phyloP scores from a whole-genome alignment of 64 coral and sea anemone genomes.

The Montipora capricornis region DNA sequence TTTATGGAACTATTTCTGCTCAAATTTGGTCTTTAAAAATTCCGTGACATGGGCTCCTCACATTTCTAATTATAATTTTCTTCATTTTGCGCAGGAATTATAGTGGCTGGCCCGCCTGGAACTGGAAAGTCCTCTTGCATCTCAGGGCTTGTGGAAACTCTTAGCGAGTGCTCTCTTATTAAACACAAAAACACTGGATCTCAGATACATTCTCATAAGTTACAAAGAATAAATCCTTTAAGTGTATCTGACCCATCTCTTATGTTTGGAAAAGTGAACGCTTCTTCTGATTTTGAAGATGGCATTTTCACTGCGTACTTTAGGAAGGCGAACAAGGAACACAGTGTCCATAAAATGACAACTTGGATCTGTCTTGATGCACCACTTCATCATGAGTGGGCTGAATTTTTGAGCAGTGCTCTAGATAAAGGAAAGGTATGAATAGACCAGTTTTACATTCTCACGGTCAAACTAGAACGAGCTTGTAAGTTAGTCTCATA shows the following conservation, averaged over 20 bases:
- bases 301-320: slow-evolving; percentile 96
- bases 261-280: slow-evolving; percentile 91
- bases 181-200: slow-evolving; percentile 96
- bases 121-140: slow-evolving; percentile 95
- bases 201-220: slow-evolving; percentile 89
- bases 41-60: no score
- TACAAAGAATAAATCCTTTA: slow-evolving; percentile 89
- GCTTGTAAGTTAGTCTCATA: no score
- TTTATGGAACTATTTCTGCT: no score
- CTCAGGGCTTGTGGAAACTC: slow-evolving; percentile 82
- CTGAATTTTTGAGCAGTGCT: slow-evolving; percentile 91
- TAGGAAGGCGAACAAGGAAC: slow-evolving; percentile 95
- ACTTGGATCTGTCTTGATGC: slow-evolving; percentile 97
- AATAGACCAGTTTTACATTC: background rate
- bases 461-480: no score
- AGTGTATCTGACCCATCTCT: slow-evolving; percentile 87
- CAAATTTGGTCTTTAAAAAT: no score
- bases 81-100: slow-evolving; percentile 60
- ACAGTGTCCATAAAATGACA: slow-evolving; percentile 95
- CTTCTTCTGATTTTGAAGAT: slow-evolving; percentile 83
- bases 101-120: slow-evolving; percentile 86
- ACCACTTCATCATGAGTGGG: slow-evolving; percentile 93
- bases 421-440: slow-evolving; percentile 92
- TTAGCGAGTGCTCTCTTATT: slow-evolving; percentile 81
- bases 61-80: background rate